Conservation (phyloP, 2,797 vertebrate species). For the Schizopygopsis malacanthus region DNA sequence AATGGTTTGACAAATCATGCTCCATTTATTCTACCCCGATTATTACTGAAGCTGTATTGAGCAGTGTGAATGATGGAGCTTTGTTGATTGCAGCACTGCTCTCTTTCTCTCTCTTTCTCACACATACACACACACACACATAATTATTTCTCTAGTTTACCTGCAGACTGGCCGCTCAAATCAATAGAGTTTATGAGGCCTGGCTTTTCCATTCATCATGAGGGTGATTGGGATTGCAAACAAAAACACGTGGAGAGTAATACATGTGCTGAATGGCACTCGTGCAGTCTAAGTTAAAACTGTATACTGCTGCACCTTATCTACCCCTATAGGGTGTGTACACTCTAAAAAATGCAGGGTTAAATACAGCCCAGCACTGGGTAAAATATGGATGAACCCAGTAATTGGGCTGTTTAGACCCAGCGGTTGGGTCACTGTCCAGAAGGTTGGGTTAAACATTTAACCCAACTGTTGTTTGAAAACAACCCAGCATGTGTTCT, state of each 20-base stretch:
- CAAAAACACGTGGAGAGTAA: conserved; percentile 54
- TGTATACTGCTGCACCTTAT: neutral
- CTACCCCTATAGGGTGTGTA: neutral
- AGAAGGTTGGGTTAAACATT: no score
- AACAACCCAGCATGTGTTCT: no score
- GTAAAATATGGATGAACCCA: no score
- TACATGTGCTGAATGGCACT: neutral
- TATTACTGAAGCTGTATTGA: conserved; percentile 77
- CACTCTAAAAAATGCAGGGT: no score
- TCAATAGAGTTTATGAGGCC: conserved; percentile 71
- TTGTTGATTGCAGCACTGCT: conserved; percentile 64
- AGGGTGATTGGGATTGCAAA: conserved; percentile 63
- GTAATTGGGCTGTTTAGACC: no score
- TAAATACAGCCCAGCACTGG: no score
- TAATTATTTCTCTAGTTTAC: conserved; percentile 57
- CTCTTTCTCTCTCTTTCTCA: conserved; percentile 5
- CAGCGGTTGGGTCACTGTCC: no score
- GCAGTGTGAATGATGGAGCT: conserved; percentile 74
- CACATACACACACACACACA: conserved; percentile 42
- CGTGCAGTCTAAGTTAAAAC: neutral
- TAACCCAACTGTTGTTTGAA: no score
- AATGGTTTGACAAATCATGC: conserved; percentile 71
- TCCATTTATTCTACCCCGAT: conserved; percentile 80
- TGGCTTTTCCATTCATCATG: conserved; percentile 72
- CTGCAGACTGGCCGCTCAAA: conserved; percentile 55